Base-by-base conservation (phyloP, 2,888 invertebrate species). In the Ichneumoninae sp. region DNA sequence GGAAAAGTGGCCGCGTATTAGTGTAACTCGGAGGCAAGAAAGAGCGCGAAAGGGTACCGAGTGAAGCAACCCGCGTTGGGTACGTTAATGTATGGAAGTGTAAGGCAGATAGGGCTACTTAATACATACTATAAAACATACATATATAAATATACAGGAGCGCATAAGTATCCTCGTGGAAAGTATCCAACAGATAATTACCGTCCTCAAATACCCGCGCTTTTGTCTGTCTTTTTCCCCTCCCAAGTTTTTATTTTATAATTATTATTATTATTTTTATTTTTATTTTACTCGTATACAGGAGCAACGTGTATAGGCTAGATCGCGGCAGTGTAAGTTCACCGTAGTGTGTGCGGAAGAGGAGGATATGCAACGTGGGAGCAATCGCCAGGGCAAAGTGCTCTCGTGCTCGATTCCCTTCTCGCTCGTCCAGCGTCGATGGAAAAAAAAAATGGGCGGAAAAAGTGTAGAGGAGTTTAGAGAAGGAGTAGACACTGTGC, bases 181-280 rank as follows among this genome's bases (percentile, higher is more conserved):
- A 71, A 71, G 33, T 71, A 71, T 54, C 71, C 54, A 54, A 54
- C 36, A 13, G 71, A 71, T 71, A 71, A 71, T 71, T 71, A 57
- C 57, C 57, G 26, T 26, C 26, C 26, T 57, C 22, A 57, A 57
- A 26, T 22, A 71, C 54, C 54, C 54, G 36, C 19, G 36, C 40
- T 71, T 36, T 19, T 71, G 36, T 36, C 40, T 19, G 13, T 13
- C 54, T 54, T 71, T 71, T 36, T 71, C n/a, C 54, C 13, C 8
- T 26, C 10, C 26, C 10, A 26, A 22, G 26, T 10, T 19, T 8
- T 54, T 54, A 13, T 22, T 13, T 33, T 6, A 33, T 33, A n/a
- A 26, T 6, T 30, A 16, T 63, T 63, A 30, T 63, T 63, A 30
- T 36, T 30, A 8, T 33, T n/a, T n/a, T 22, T 26, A 26, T 16